These are phyloP conservation scores for Drosophila baimaii DNA, from an alignment of 1,140 invertebrate species.

Conservation along the genomic window DNA sequence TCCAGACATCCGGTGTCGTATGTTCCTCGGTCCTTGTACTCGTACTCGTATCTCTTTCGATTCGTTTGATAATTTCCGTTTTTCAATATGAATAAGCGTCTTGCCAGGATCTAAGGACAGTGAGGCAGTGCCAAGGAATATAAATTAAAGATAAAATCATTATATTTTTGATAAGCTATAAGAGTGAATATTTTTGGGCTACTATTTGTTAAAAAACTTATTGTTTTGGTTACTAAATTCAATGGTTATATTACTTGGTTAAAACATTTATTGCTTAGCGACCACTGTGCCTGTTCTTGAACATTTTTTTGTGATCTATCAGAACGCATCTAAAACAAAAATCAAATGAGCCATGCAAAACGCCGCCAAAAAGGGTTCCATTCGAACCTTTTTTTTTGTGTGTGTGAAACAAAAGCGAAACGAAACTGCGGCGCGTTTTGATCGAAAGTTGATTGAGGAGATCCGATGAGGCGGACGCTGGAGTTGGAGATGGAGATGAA, in stretches of 20 bases:
- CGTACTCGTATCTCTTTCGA: constrained; percentile 75
- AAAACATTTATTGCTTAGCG: too few relatives aligned
- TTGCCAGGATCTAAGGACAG: constrained; percentile 22
- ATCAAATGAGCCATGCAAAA: constrained; percentile 82
- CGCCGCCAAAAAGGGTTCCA: constrained; percentile 71
- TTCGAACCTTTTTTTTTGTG: constrained; percentile 50
- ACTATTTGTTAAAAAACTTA: background rate
- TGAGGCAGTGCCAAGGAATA: background rate
- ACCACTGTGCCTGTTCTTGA: constrained; percentile 42
- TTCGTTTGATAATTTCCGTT: constrained; percentile 81
- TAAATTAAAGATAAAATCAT: background rate
- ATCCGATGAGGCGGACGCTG: constrained; percentile 5
- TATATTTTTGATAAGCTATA: background rate
- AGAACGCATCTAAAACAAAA: constrained; percentile 71
- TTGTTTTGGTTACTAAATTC: too few relatives aligned
- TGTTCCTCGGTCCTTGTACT: constrained; percentile 66
- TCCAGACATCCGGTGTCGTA: constrained; percentile 80
- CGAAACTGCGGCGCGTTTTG: constrained; percentile 65
- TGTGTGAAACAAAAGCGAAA: constrained; percentile 71
- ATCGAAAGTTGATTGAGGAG: constrained; percentile 79
- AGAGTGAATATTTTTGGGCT: background rate
- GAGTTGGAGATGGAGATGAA: background rate
- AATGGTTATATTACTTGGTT: too few relatives aligned
- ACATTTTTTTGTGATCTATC: constrained; percentile 66
- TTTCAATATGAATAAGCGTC: constrained; percentile 68